These are phyloP conservation scores for Nephrotoma appendiculata DNA, from an alignment of 2,888 invertebrate species.

Conservation along the genomic window DNA sequence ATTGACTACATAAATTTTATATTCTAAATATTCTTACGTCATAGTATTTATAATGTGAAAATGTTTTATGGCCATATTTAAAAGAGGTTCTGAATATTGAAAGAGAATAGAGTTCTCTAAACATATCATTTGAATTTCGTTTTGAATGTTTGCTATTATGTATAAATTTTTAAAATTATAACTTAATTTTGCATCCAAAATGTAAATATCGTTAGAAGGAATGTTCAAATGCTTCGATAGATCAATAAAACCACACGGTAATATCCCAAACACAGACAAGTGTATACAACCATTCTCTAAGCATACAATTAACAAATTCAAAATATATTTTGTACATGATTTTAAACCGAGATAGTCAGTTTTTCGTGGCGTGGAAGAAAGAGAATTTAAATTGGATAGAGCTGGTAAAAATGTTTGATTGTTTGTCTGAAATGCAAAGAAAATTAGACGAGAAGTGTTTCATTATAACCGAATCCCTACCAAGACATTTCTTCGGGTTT, in stretches of 20 bases:
- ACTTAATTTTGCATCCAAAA: constrained; percentile 51
- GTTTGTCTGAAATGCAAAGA: constrained; percentile 29
- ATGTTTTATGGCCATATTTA: constrained; percentile 53
- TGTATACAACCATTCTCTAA: constrained; percentile 56
- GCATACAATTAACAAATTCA: constrained; percentile 69
- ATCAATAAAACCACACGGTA: constrained; percentile 59
- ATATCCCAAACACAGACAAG: constrained; percentile 72
- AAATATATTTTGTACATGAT: constrained; percentile 42
- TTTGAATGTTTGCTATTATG: constrained; percentile 42
- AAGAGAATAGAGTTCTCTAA: constrained; percentile 27
- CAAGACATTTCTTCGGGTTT: constrained; percentile 5
- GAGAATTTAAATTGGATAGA: constrained; percentile 38
- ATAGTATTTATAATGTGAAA: constrained; percentile 56
- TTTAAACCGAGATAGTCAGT: constrained; percentile 34
- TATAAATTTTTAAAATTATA: constrained; percentile 56
- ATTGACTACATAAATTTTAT: constrained; percentile 15
- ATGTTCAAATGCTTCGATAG: constrained; percentile 40
- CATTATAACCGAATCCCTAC: not conserved
- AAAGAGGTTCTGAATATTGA: constrained; percentile 26
- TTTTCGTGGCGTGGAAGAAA: constrained; percentile 36
- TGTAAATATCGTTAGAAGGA: constrained; percentile 40
- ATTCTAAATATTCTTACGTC: constrained; percentile 24
- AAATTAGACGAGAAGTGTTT: constrained; percentile 10
- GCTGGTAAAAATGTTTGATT: constrained; percentile 41
- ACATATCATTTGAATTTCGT: constrained; percentile 44